Percentiles rank a stretch among this genome's conserved stretches.
Evolutionary conservation across 1,140 invertebrate genomes (phyloP).

Genomic region (Macrobrachium rosenbergii): DNA sequence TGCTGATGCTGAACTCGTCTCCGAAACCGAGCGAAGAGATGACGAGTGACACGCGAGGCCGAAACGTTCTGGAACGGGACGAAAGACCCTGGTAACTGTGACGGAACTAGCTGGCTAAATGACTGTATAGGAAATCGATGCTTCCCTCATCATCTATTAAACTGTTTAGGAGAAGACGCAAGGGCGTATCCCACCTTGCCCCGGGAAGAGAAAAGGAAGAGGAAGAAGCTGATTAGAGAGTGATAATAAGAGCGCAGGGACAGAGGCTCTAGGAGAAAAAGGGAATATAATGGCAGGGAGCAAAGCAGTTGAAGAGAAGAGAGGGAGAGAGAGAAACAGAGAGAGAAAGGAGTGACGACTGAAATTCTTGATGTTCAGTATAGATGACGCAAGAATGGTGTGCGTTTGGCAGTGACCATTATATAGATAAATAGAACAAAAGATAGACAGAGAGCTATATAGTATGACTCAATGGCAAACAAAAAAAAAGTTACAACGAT

Average conservation of each 20-base stretch:
- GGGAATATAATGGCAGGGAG: background rate
- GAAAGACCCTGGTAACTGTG: background rate
- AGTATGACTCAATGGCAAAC: too few relatives aligned
- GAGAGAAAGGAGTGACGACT: background rate
- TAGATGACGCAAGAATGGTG: too few relatives aligned
- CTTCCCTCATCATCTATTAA: slow-evolving; percentile 40
- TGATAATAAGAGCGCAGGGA: background rate
- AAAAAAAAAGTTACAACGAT: too few relatives aligned
- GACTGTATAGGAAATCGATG: slow-evolving; percentile 50
- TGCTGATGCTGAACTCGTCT: too few relatives aligned
- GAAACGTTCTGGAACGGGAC: background rate
- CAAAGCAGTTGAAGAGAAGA: background rate
- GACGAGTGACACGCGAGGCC: too few relatives aligned
- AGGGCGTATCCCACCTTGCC: background rate
- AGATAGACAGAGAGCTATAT: too few relatives aligned
- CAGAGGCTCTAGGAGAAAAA: background rate
- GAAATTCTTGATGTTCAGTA: too few relatives aligned
- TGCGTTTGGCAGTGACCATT: too few relatives aligned
- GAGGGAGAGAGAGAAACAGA: background rate
- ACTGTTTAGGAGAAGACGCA: slow-evolving; percentile 36
- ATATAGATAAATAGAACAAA: too few relatives aligned
- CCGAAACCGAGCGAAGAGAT: too few relatives aligned
- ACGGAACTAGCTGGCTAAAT: slow-evolving; percentile 16
- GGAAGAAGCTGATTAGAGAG: background rate
- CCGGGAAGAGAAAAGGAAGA: background rate